Conservation (phyloP, 2,888 invertebrate genomes). For the Diarsia rubi region DNA sequence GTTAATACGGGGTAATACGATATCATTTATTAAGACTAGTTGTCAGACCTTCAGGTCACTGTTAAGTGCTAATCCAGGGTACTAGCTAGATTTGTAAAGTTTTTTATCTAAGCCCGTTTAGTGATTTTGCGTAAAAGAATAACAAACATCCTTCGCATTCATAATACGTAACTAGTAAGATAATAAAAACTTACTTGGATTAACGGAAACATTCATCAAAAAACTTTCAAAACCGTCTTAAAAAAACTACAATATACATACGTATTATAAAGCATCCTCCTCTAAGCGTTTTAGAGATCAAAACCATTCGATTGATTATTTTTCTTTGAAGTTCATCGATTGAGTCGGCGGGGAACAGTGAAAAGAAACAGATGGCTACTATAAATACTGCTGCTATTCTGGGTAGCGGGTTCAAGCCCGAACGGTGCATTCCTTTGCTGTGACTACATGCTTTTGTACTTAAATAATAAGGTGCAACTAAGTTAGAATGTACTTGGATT, state of each 20-base stretch:
- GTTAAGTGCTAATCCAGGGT: background rate
- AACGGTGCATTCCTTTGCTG: constrained; percentile 60
- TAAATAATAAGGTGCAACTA: constrained; percentile 38
- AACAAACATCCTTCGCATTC: background rate
- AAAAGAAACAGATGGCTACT: constrained; percentile 75
- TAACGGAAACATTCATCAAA: constrained; percentile 3
- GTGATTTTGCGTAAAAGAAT: background rate
- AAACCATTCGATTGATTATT: constrained; percentile 47
- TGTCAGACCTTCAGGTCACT: no score
- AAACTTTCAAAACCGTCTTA: constrained; percentile 16
- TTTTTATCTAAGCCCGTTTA: background rate
- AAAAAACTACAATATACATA: constrained; percentile 11
- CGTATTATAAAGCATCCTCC: background rate
- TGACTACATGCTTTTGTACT: constrained; percentile 58
- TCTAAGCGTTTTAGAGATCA: constrained; percentile 34
- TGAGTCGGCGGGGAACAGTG: constrained; percentile 59
- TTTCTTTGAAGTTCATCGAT: constrained; percentile 66
- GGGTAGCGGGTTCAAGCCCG: constrained; percentile 69
- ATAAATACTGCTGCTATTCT: constrained; percentile 71
- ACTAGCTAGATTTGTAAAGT: background rate
- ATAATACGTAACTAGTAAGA: background rate
- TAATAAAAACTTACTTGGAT: background rate
- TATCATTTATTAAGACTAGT: no score
- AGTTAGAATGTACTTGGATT: constrained; percentile 25
- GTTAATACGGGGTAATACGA: no score